Conservation (phyloP, 2,888 invertebrate species). For the Platynereis dumerilii region DNA sequence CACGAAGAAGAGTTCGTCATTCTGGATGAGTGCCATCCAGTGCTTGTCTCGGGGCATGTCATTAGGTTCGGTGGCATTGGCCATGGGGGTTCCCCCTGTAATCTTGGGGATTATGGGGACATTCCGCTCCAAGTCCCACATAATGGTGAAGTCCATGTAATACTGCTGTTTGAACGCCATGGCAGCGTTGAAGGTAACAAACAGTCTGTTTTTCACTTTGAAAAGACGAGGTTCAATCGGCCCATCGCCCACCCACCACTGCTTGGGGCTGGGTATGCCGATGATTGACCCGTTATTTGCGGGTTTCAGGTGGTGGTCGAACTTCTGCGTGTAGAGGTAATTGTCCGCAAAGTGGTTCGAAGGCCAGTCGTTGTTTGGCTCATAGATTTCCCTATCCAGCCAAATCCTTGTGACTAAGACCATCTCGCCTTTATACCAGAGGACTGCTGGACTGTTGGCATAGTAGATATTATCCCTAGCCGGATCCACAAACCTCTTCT, state of each 20-base stretch:
- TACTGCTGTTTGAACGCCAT: constrained; percentile 36
- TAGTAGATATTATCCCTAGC: constrained; percentile 38
- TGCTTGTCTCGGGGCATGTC: constrained; percentile 46
- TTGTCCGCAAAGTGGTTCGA: constrained; percentile 46
- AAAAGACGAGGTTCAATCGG: constrained; percentile 44
- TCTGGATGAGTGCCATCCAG: constrained; percentile 39
- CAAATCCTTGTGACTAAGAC: constrained; percentile 42
- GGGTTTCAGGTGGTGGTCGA: constrained; percentile 39
- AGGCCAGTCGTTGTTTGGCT: constrained; percentile 40
- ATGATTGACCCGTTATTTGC: constrained; percentile 38
- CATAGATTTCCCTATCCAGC: constrained; percentile 43
- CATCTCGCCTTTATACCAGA: constrained; percentile 38
- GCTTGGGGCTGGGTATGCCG: constrained; percentile 42
- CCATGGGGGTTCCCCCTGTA: constrained; percentile 41
- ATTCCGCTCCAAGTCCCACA: constrained; percentile 41
- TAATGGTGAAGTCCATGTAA: constrained; percentile 39
- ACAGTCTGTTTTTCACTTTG: constrained; percentile 32
- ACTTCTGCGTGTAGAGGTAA: constrained; percentile 43
- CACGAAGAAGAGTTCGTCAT: constrained; percentile 40
- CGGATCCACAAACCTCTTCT: constrained; percentile 40
- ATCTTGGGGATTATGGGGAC: constrained; percentile 41
- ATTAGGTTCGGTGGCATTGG: constrained; percentile 37
- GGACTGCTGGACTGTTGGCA: constrained; percentile 44
- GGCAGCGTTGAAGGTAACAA: constrained; percentile 41
- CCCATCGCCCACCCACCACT: constrained; percentile 43